Base-by-base conservation (phyloP, 2,888 invertebrate genomes). In the Lutraria lutraria region DNA sequence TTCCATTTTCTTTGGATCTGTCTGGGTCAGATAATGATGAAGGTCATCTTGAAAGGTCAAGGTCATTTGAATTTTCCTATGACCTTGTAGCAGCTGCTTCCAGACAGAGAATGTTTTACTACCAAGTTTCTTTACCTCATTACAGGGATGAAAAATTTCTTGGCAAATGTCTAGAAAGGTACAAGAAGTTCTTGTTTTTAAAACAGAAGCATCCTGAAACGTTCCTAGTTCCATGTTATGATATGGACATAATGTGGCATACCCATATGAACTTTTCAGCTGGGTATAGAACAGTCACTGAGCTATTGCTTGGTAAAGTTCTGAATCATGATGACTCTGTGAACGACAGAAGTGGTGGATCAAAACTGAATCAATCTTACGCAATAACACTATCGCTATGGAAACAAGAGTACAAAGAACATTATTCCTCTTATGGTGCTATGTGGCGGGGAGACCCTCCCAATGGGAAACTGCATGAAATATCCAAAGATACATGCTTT, bases 221-320 rank as follows among this genome's bases (percentile, higher is more conserved):
- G 88, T 97, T 97, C 91, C 93, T 97, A n/a, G 97, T 97, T 25
- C 97, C 97, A 0, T 97, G 97, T 93, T 97, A 97, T 93, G 97
- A 97, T 92, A 97, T 97, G 88, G 97, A 97, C 89, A 93, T 97
- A 52, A 95, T 97, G 52, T 97, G 97, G 97, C 97, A 97, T 92
- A 95, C 97, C 0, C 97, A 97, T 94, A 97, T 97, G 94, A 95
- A 97, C 29, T 94, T 95, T 85, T 96, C 96, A 0, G 19, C 87
- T 13, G 90, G 88, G 12, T 96, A 96, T 90, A 94, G 94, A 84
- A 83, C 91, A 52, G 96, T 96, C 53, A 95, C 93, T 81, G 91
- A 92, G 68, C 72, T 52, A 8, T 60, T 95, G 12, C 89, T 94
- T 3, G 94, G 94, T 34, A 93, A 95, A 63, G 91, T 97, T 72